Evolutionary conservation across 1,140 invertebrate species (phyloP).

Genomic region (Holcopasites calliopsidis): DNA sequence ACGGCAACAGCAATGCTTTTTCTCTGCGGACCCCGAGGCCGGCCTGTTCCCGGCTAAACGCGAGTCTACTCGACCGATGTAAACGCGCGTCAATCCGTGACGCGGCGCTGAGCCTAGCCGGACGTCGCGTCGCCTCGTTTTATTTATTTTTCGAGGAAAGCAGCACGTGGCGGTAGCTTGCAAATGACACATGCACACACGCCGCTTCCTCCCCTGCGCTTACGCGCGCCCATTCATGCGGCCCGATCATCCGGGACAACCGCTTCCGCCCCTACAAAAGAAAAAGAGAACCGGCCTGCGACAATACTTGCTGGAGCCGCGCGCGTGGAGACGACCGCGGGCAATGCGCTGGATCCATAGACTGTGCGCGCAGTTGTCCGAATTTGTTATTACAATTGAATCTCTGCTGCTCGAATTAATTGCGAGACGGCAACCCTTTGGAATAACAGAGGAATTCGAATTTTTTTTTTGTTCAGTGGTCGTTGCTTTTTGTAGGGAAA

Average conservation of each 20-base stretch:
- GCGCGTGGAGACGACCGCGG: too few species aligned
- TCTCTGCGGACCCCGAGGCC: not conserved
- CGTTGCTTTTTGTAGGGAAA: too few species aligned
- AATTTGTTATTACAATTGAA: too few species aligned
- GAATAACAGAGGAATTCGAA: too few species aligned
- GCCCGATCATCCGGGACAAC: slow-evolving; percentile 37
- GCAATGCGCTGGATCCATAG: too few species aligned
- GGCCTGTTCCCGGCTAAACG: slow-evolving; percentile 5
- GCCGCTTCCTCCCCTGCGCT: not conserved
- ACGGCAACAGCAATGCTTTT: not conserved
- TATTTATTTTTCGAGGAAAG: slow-evolving; percentile 62
- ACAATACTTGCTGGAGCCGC: slow-evolving; percentile 30
- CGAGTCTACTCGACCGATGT: slow-evolving; percentile 49
- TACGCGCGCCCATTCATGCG: slow-evolving; percentile 41
- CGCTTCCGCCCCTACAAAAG: slow-evolving; percentile 30
- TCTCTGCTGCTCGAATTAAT: too few species aligned
- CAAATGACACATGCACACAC: slow-evolving; percentile 62
- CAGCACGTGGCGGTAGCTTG: slow-evolving; percentile 60
- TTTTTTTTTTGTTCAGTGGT: too few species aligned
- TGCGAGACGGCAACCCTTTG: too few species aligned
- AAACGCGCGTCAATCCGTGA: slow-evolving; percentile 62
- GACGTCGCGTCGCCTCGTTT: slow-evolving; percentile 41
- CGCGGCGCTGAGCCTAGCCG: slow-evolving; percentile 12
- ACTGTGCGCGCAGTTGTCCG: too few species aligned
- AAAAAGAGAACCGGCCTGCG: slow-evolving; percentile 3